A percentile compares a stretch with the other conserved stretches of the same genome.
Evolutionary conservation across 2,888 invertebrate genomes (phyloP).

Genomic region (Stenodema calcarata): DNA sequence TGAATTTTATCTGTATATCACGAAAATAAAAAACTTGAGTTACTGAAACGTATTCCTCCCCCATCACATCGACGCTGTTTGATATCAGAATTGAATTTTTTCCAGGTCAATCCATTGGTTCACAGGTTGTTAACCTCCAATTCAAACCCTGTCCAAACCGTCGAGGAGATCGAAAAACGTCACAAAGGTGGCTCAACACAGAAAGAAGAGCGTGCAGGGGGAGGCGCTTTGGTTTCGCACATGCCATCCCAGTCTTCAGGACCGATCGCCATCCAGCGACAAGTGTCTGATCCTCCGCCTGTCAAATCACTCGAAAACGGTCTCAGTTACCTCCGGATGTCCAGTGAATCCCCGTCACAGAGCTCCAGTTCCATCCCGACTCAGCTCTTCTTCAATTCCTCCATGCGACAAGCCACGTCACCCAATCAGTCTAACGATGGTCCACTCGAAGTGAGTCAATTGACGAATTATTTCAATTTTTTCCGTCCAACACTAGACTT

Average conservation of each 20-base stretch:
- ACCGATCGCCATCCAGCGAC: conserved; percentile 2
- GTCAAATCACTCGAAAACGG: conserved; percentile 28
- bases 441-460: conserved; percentile 31
- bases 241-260: neutral
- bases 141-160: conserved; percentile 73
- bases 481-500: no score
- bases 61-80: no score
- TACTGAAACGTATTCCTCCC: no score
- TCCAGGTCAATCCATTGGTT: conserved; percentile 65
- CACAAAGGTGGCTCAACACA: conserved; percentile 69
- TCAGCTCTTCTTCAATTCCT: conserved; percentile 64
- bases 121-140: conserved; percentile 79
- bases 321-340: conserved; percentile 37
- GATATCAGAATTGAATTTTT: neutral
- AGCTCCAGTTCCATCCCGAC: conserved; percentile 51
- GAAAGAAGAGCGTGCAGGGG: neutral
- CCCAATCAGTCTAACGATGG: conserved; percentile 23
- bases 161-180: conserved; percentile 88
- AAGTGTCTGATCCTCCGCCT: conserved; percentile 18
- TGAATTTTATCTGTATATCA: no score
- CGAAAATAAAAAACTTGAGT: no score
- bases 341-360: conserved; percentile 60
- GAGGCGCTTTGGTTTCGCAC: neutral
- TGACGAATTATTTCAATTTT: no score
- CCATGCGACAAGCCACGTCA: conserved; percentile 59